Conservation (phyloP, 2,888 invertebrate species). For the Andrena camellia region DNA sequence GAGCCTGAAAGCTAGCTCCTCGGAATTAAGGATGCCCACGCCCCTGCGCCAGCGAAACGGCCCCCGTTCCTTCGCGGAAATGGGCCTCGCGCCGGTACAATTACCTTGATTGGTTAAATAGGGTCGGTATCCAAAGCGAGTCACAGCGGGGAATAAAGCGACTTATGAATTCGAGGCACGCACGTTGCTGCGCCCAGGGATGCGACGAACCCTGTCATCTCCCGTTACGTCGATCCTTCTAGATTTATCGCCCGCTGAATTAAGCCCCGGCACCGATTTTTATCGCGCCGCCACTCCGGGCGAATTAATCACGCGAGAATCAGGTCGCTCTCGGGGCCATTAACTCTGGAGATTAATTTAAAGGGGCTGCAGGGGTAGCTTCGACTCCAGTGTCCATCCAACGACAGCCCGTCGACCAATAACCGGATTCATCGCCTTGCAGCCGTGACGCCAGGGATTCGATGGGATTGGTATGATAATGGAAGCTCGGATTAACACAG, state of each 20-base stretch:
- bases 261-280: background rate
- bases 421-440: constrained; percentile 44
- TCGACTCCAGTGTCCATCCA: no score
- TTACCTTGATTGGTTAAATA: constrained; percentile 59
- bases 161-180: constrained; percentile 66
- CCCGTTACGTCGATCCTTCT: background rate
- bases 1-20: constrained; percentile 40
- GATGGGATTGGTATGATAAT: constrained; percentile 75
- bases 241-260: constrained; percentile 9
- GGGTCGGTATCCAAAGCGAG: constrained; percentile 54
- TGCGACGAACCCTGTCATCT: constrained; percentile 44
- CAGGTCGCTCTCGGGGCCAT: no score
- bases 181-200: constrained; percentile 47
- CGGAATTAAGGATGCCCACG: constrained; percentile 48
- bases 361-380: background rate
- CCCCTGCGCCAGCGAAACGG: constrained; percentile 23
- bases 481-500: constrained; percentile 80
- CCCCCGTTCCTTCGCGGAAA: constrained; percentile 25
- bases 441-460: constrained; percentile 52
- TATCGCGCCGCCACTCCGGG: no score
- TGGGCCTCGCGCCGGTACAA: constrained; percentile 26
- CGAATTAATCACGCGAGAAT: no score
- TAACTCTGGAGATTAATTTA: no score
- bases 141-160: constrained; percentile 36
- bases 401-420: constrained; percentile 42